Percentiles rank a stretch among this genome's conserved stretches.
Evolutionary conservation across 2,797 vertebrate species (phyloP).

Genomic region (Thripadectes ignobilis): DNA sequence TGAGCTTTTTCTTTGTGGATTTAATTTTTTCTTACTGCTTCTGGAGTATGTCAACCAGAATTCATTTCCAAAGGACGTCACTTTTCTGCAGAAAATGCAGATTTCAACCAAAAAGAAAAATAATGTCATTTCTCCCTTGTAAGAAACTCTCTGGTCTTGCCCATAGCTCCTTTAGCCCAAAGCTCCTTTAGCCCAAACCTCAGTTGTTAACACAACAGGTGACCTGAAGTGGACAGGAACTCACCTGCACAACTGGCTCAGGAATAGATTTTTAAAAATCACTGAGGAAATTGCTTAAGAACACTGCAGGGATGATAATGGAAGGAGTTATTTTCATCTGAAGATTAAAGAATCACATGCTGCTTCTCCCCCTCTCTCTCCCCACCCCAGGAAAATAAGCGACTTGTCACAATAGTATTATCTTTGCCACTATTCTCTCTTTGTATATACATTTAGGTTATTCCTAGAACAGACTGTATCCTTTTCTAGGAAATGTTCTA

Average conservation of each 20-base stretch:
- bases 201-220: neutral
- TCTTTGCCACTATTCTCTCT: neutral
- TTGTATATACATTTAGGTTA: neutral
- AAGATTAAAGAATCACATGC: neutral
- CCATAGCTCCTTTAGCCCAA: neutral
- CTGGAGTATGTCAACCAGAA: neutral
- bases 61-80: neutral
- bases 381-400: neutral
- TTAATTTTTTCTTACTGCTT: neutral
- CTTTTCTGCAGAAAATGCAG: neutral
- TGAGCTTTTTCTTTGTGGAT: neutral
- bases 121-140: neutral
- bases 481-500: neutral
- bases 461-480: neutral
- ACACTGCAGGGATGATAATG: neutral
- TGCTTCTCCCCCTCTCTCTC: neutral
- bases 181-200: neutral
- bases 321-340: neutral
- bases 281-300: neutral
- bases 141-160: neutral
- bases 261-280: neutral
- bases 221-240: neutral
- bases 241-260: neutral
- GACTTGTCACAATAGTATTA: neutral
- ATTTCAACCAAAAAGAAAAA: neutral